A percentile compares a stretch with the other conserved stretches of the same genome.
Evolutionary conservation across 2,113 vertebrate genomes (phyloP).

Genomic region (Trogon melanurus): DNA sequence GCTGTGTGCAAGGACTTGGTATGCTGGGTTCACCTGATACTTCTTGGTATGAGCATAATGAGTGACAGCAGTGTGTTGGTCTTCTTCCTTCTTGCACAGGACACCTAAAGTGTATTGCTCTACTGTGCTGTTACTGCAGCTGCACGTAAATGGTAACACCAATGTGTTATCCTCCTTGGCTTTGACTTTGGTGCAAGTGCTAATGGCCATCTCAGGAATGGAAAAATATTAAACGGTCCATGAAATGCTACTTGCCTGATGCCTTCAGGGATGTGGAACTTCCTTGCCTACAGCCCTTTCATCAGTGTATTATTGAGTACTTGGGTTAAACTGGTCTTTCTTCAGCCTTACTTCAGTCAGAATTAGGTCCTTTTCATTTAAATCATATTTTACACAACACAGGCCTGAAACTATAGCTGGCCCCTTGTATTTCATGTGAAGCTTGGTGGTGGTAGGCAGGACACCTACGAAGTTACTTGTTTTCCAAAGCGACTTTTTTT

Average conservation of each 20-base stretch:
- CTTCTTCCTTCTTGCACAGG: not conserved
- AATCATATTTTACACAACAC: not conserved
- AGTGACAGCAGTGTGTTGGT: too few relatives aligned
- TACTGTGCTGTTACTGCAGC: not conserved
- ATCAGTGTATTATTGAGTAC: not conserved
- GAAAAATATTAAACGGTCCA: not conserved
- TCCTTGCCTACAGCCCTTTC: not conserved
- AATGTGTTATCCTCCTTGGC: not conserved
- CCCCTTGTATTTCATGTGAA: not conserved
- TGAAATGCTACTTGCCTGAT: not conserved
- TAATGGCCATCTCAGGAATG: not conserved
- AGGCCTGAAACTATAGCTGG: not conserved
- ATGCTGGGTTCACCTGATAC: fast-evolving
- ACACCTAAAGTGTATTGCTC: not conserved
- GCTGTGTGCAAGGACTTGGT: not conserved
- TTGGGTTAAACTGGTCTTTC: not conserved
- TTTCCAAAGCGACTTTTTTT: not conserved
- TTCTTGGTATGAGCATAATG: not conserved
- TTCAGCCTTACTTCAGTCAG: not conserved
- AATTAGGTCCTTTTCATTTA: not conserved
- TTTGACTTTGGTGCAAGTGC: not conserved
- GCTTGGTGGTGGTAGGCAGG: not conserved
- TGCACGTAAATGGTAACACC: not conserved
- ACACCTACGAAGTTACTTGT: not conserved
- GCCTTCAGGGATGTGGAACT: not conserved